Base-by-base conservation (phyloP, 2,797 vertebrate species). In the Capromys pilorides region DNA sequence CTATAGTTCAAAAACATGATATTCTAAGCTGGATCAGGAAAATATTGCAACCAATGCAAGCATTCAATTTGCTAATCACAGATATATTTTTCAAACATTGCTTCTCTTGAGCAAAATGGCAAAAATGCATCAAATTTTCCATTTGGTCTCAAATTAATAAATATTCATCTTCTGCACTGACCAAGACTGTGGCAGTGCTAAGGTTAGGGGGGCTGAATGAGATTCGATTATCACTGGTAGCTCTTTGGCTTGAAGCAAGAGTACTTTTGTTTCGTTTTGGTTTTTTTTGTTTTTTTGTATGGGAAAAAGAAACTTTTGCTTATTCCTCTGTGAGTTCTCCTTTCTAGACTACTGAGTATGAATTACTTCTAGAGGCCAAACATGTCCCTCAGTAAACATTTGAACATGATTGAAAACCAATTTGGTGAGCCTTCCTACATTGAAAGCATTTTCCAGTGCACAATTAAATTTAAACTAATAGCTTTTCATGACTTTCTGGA, bases 361-460 rank as follows among this genome's bases (percentile, higher is more conserved):
- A 97, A 97, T 98, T 98, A 96, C 83, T 97, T 98, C 94, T 95
- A 79, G 85, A 96, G 78, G 78, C 61, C 84, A 86, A 95, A 24
- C 49, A 81, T 54, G 19, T 91, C 94, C 95, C 93, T 33, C 62
- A 41, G 39, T 54, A 95, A 96, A 89, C 59, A 96, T 97, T 91
- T 94, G 67, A 81, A 4, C 79, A 41, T 92, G 93, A 95, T 71
- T 95, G 91, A 94, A 33, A 93, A 83, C 86, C 91, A 2, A 90
- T 59, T 97, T 69, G 19, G 31, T 96, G 45, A 96, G 77, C 39
- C 79, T 90, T 85, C 79, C 88, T 89, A 94, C 90, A 90, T 73
- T 83, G 90, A 96, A 92, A 95, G 49, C 51, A 86, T 73, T 93
- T n/a, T 89, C 75, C 69, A 77, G 28, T 18, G 71, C 54, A 81